Evolutionary conservation across 2,888 invertebrate species (phyloP).

Genomic region (Trisateles emortualis): DNA sequence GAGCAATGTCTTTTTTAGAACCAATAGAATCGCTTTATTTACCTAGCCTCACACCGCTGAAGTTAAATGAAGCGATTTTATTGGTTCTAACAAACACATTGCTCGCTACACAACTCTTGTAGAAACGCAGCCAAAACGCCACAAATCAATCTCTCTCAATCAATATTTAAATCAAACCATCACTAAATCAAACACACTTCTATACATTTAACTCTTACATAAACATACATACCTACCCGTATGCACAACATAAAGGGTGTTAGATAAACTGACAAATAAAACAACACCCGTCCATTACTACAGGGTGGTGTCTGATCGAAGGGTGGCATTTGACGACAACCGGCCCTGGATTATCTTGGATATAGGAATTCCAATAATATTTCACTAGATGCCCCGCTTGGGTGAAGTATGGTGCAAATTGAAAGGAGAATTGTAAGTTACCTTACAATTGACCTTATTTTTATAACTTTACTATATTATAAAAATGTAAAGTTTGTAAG

Average conservation of each 20-base stretch:
- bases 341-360: conserved; percentile 68
- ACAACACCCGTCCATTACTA: conserved; percentile 45
- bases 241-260: conserved; percentile 16
- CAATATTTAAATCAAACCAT: too few species aligned
- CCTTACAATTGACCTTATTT: too few species aligned
- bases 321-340: conserved; percentile 62
- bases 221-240: not conserved
- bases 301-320: conserved; percentile 45
- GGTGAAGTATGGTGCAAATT: conserved; percentile 41
- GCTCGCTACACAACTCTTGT: too few species aligned
- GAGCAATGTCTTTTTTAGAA: too few species aligned
- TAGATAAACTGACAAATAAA: conserved; percentile 50
- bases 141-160: too few species aligned
- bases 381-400: conserved; percentile 64
- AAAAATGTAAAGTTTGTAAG: too few species aligned
- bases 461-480: too few species aligned
- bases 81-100: too few species aligned
- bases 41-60: too few species aligned
- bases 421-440: conserved; percentile 22
- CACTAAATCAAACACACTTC: too few species aligned
- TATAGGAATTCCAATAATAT: conserved; percentile 81
- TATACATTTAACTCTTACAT: not conserved
- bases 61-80: too few species aligned
- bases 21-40: too few species aligned
- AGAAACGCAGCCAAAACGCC: not conserved